Evolutionary conservation across 2,888 invertebrate species (phyloP).

Genomic region (Encarsia formosa): DNA sequence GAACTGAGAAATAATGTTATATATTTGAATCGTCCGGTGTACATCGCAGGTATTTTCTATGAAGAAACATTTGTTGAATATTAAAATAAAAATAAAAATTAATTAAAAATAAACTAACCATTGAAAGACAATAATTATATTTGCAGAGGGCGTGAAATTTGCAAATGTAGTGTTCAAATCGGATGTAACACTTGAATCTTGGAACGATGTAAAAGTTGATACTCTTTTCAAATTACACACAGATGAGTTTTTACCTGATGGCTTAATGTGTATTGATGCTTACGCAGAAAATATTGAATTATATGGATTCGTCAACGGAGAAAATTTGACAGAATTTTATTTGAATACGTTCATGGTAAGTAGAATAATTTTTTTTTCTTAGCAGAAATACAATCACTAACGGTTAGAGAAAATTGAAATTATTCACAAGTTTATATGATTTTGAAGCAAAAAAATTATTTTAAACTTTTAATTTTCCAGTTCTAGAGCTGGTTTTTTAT

Average conservation of each 20-base stretch:
- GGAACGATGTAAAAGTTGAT: constrained; percentile 53
- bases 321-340: constrained; percentile 50
- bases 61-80: neutral
- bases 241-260: constrained; percentile 49
- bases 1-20: constrained; percentile 32
- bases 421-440: too few species aligned
- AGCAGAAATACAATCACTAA: too few species aligned
- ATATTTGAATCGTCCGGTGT: constrained; percentile 31
- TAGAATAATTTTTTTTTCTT: too few species aligned
- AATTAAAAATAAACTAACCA: neutral
- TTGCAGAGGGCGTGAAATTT: constrained; percentile 51
- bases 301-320: constrained; percentile 48
- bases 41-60: constrained; percentile 31
- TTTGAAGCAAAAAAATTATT: too few species aligned
- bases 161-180: constrained; percentile 49
- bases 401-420: too few species aligned
- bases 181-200: constrained; percentile 45
- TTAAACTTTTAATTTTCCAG: too few species aligned
- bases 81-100: neutral
- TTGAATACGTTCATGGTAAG: constrained; percentile 56
- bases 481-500: too few species aligned
- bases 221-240: constrained; percentile 52
- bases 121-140: neutral
- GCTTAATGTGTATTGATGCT: constrained; percentile 47
- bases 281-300: constrained; percentile 32